Conservation (phyloP, 2,888 invertebrate species). For the Muschampia staudingeri region DNA sequence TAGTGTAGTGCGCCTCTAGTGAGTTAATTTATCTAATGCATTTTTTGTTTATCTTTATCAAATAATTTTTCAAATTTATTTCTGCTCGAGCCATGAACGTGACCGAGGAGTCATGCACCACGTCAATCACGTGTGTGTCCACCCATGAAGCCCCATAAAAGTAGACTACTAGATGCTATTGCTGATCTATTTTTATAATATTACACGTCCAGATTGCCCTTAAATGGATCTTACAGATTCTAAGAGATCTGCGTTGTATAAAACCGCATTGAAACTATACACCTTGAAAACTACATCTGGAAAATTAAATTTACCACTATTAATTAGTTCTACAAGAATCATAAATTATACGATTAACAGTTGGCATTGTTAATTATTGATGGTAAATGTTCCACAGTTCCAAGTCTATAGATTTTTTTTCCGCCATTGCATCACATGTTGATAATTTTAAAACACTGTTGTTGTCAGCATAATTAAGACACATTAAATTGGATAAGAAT, state of each 20-base stretch:
- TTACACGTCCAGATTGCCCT: conserved; percentile 72
- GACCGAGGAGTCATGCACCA: conserved; percentile 79
- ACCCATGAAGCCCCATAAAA: conserved; percentile 82
- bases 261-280: not conserved
- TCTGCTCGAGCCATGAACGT: conserved; percentile 79
- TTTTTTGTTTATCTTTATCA: not conserved
- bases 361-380: conserved; percentile 15
- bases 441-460: not conserved
- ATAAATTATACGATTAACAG: not conserved
- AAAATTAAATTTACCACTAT: conserved; percentile 24
- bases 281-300: not conserved
- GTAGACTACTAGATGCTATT: conserved; percentile 38
- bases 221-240: conserved; percentile 50
- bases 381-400: conserved; percentile 19
- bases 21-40: not conserved
- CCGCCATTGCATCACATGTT: not conserved
- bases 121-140: conserved; percentile 75
- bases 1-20: not conserved
- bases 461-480: not conserved
- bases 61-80: conserved; percentile 58
- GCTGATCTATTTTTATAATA: conserved; percentile 76
- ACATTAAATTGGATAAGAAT: too few relatives aligned
- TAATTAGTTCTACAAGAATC: not conserved
- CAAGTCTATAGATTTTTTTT: not conserved
- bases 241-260: not conserved